Conservation (phyloP, 1,140 invertebrate species). For the Argopecten irradians region DNA sequence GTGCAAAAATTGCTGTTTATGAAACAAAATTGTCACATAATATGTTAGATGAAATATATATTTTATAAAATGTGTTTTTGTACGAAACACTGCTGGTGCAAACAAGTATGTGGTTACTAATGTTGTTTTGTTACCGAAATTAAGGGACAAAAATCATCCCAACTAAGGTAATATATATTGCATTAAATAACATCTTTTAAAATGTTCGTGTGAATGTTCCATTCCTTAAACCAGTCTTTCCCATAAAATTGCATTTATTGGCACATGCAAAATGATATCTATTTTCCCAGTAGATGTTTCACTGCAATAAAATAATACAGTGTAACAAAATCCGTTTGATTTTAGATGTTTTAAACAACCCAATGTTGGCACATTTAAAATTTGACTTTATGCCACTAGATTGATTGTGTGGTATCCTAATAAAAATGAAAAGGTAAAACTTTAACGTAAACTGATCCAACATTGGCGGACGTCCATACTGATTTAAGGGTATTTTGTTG, state of each 20-base stretch:
- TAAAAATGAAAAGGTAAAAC: not conserved
- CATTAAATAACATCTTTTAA: no score
- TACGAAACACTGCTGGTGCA: not conserved
- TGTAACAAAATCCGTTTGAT: constrained; percentile 9
- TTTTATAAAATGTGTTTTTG: no score
- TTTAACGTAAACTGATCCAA: not conserved
- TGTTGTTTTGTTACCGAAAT: not conserved
- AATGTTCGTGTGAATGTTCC: not conserved
- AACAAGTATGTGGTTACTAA: not conserved
- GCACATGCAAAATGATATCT: not conserved
- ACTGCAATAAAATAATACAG: not conserved
- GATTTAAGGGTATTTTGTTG: not conserved
- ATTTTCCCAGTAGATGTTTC: not conserved
- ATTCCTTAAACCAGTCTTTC: not conserved
- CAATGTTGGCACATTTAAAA: constrained; percentile 7
- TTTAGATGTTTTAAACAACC: not conserved
- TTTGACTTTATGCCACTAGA: not conserved
- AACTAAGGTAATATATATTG: no score
- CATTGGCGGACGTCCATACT: not conserved
- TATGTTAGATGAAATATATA: not conserved
- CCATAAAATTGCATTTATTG: not conserved
- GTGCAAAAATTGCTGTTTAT: not conserved
- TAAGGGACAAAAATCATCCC: no score
- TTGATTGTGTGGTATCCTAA: not conserved
- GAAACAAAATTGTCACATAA: not conserved